These are phyloP conservation scores for Chironomus riparius DNA, from an alignment of 2,888 invertebrate genomes.

Conservation along the genomic window DNA sequence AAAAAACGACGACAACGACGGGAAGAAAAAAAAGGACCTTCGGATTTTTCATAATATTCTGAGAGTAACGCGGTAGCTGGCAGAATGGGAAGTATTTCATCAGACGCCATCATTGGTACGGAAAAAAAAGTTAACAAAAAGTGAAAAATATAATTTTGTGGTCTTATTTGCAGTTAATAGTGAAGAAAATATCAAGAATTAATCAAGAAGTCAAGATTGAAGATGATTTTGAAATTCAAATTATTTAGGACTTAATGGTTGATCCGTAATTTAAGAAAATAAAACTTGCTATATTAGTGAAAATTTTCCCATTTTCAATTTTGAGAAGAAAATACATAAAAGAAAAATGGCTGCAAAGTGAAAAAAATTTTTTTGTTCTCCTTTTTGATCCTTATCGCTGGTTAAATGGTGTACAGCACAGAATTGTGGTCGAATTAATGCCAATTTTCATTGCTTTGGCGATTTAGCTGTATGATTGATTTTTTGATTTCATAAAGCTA, in stretches of 20 bases:
- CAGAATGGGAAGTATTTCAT: slow-evolving; percentile 31
- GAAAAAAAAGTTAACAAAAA: neutral
- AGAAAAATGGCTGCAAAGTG: slow-evolving; percentile 15
- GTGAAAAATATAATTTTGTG: neutral
- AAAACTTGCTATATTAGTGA: neutral
- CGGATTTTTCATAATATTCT: slow-evolving; percentile 32
- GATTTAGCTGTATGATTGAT: slow-evolving; percentile 79
- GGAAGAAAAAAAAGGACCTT: neutral
- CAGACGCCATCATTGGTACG: slow-evolving; percentile 14
- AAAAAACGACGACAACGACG: neutral
- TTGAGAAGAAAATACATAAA: neutral
- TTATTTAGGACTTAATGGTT: neutral
- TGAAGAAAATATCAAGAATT: neutral
- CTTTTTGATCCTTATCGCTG: neutral
- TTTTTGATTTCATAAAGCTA: slow-evolving; percentile 76
- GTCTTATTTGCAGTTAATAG: neutral
- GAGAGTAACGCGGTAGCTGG: slow-evolving; percentile 43
- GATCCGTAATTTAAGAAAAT: neutral
- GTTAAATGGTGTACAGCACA: neutral
- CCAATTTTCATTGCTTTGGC: slow-evolving; percentile 65
- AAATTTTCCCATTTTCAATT: neutral
- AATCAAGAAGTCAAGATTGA: neutral
- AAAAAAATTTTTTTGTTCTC: slow-evolving; percentile 5
- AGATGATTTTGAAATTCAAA: neutral
- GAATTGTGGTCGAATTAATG: neutral